A percentile compares a stretch with the other conserved stretches of the same genome.
Conservation (phyloP, 2,888 invertebrate species). For the Allygus modestus region DNA sequence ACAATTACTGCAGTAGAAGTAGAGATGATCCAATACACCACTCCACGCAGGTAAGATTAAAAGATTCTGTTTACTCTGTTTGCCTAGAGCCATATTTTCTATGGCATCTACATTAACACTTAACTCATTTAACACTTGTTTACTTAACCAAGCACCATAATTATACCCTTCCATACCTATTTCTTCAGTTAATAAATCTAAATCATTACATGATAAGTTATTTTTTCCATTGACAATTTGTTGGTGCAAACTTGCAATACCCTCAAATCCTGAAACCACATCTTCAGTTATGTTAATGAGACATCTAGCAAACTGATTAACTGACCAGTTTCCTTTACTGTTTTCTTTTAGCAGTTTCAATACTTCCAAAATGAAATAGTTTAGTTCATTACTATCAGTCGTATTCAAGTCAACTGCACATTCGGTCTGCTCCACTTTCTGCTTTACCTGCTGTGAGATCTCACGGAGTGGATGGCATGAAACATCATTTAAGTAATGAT, state of each 20-base stretch:
- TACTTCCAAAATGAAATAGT: not conserved
- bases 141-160: not conserved
- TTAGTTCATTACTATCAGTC: not conserved
- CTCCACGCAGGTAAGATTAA: not conserved
- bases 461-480: constrained; percentile 9
- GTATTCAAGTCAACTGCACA: not conserved
- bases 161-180: not conserved
- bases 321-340: not conserved
- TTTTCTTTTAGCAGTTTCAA: not conserved
- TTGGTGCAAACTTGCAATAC: not conserved
- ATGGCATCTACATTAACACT: not conserved
- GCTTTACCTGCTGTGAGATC: not conserved
- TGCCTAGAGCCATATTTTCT: not conserved
- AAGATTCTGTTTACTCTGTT: not conserved
- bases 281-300: not conserved
- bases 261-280: not conserved
- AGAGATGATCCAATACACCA: not conserved
- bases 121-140: not conserved
- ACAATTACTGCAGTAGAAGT: not conserved
- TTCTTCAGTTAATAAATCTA: not conserved
- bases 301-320: not conserved
- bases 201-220: not conserved
- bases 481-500: not conserved
- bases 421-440: not conserved
- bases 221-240: not conserved